Conservation (phyloP, 1,140 invertebrate species). For the Phocides pigmalion region DNA sequence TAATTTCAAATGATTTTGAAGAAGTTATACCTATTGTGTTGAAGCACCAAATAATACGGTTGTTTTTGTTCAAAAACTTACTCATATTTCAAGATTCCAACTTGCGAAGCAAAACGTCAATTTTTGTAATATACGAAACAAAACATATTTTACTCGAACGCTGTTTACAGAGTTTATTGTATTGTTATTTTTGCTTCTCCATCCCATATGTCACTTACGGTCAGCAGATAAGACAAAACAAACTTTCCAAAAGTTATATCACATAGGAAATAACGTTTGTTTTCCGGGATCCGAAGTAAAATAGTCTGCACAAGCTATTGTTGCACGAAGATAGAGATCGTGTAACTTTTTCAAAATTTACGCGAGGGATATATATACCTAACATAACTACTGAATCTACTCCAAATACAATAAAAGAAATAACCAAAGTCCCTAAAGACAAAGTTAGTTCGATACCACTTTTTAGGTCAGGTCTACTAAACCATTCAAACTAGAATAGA, state of each 20-base stretch:
- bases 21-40: no score
- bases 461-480: no score
- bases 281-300: neutral
- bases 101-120: no score
- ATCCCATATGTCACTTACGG: slow-evolving; percentile 18
- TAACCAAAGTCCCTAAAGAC: no score
- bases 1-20: no score
- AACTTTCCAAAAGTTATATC: slow-evolving; percentile 28
- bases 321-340: neutral
- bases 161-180: neutral
- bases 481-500: no score
- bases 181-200: neutral
- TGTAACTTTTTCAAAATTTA: neutral
- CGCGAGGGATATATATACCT: neutral
- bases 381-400: no score
- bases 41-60: no score
- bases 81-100: no score
- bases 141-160: neutral
- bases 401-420: no score
- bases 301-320: slow-evolving; percentile 9
- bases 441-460: no score
- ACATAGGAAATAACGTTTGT: slow-evolving; percentile 18
- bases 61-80: no score
- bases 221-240: slow-evolving; percentile 16
- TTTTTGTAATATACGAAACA: neutral